phyloP scores from a whole-genome alignment of 2,888 invertebrate species.

The Tridacna gigas region DNA sequence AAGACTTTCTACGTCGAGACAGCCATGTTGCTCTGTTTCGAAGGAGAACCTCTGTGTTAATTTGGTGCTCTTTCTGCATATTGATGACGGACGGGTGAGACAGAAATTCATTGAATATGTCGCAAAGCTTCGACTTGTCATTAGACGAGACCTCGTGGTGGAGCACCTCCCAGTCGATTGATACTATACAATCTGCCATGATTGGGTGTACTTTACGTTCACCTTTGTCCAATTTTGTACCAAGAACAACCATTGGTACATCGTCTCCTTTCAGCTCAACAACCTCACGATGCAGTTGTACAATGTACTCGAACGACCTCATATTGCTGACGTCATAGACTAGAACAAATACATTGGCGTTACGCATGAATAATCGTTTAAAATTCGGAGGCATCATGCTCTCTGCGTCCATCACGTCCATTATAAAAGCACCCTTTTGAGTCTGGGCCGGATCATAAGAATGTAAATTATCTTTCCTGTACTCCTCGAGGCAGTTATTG shows the following conservation, averaged over 20 bases:
- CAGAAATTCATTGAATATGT: not conserved
- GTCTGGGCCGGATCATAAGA: not conserved
- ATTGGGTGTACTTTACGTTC: not conserved
- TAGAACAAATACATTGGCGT: slow-evolving; percentile 17
- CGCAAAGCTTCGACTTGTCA: not conserved
- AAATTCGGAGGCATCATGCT: slow-evolving; percentile 3
- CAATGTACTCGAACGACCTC: not conserved
- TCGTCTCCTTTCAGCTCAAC: slow-evolving; percentile 1
- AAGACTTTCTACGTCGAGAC: not conserved
- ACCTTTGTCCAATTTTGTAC: slow-evolving; percentile 11
- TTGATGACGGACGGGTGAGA: not conserved
- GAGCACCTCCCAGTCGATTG: slow-evolving; percentile 12
- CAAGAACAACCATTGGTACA: slow-evolving; percentile 10
- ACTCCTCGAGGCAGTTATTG: not conserved
- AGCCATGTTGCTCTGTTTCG: not conserved
- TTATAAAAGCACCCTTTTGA: not conserved
- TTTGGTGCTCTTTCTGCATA: not conserved
- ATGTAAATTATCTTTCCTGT: not conserved
- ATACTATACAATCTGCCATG: slow-evolving; percentile 4
- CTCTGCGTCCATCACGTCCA: not conserved
- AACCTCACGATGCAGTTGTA: not conserved
- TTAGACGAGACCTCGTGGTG: slow-evolving; percentile 9
- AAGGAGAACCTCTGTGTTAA: not conserved
- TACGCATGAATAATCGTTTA: not conserved
- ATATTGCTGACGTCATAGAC: slow-evolving; percentile 15